phyloP scores from a whole-genome alignment of 2,888 invertebrate genomes.

The Chloroclysta siterata region DNA sequence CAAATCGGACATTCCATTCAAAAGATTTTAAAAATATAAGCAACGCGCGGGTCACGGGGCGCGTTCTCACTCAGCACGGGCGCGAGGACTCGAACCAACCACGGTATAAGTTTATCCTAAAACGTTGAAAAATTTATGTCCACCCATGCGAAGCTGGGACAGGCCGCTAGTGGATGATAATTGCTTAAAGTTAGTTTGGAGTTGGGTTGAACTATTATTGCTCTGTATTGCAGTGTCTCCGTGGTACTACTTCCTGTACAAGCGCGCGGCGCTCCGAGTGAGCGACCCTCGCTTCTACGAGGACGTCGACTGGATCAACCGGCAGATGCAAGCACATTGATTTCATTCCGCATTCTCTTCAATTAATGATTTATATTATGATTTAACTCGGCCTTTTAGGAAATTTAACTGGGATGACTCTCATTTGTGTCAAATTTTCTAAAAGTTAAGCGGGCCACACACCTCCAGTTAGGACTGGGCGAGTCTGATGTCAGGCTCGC shows the following conservation, averaged over 20 bases:
- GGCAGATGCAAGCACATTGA: conserved; percentile 72
- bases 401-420: conserved; percentile 13
- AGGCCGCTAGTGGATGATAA: too few species aligned
- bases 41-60: too few species aligned
- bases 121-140: too few species aligned
- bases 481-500: neutral
- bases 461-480: neutral
- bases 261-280: conserved; percentile 93
- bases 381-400: conserved; percentile 3
- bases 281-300: conserved; percentile 96
- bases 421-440: conserved; percentile 9
- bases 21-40: too few species aligned
- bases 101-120: too few species aligned
- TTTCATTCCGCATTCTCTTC: neutral
- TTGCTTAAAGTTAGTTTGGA: too few species aligned
- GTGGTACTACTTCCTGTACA: conserved; percentile 95
- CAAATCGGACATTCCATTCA: too few species aligned
- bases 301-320: conserved; percentile 92
- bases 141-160: too few species aligned
- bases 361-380: neutral
- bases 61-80: too few species aligned
- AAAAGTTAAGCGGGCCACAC: conserved; percentile 23
- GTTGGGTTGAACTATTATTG: neutral
- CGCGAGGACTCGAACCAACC: too few species aligned
- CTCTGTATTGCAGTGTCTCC: conserved; percentile 87